Conservation (phyloP, 1,140 invertebrate genomes). For the Plodia interpunctella region DNA sequence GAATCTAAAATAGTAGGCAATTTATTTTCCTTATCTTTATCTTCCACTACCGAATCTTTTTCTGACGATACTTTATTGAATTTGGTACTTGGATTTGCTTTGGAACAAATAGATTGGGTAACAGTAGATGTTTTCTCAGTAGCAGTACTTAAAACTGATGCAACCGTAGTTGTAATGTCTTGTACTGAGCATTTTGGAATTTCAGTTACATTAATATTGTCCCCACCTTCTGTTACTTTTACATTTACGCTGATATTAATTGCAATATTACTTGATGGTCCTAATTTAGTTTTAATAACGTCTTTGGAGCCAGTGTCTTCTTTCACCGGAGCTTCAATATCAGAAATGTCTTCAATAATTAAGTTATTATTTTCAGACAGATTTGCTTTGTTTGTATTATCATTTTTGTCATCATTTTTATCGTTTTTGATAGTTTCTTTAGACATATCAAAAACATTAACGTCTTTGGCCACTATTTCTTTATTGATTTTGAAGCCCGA, state of each 20-base stretch:
- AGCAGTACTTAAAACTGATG: background rate
- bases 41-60: slow-evolving; percentile 32
- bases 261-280: background rate
- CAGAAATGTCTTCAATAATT: background rate
- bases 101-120: slow-evolving; percentile 13
- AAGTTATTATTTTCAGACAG: slow-evolving; percentile 1
- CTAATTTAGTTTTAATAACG: background rate
- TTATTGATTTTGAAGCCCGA: background rate
- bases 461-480: slow-evolving; percentile 18
- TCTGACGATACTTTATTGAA: slow-evolving; percentile 28
- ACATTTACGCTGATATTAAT: background rate
- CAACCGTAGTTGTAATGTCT: background rate
- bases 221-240: background rate
- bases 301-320: background rate
- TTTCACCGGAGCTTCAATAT: background rate
- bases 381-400: slow-evolving; percentile 2
- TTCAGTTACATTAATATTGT: background rate
- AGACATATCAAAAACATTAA: slow-evolving; percentile 14
- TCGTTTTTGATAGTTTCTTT: slow-evolving; percentile 22
- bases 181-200: background rate
- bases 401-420: slow-evolving; percentile 13
- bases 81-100: slow-evolving; percentile 28
- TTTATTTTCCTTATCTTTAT: slow-evolving; percentile 69
- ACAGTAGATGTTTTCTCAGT: slow-evolving; percentile 7
- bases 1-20: slow-evolving; percentile 67